Evolutionary conservation across 1,140 invertebrate genomes (phyloP), one percentile per base, ranked within the genome.

Genomic region (Drosophila kikkawai): DNA sequence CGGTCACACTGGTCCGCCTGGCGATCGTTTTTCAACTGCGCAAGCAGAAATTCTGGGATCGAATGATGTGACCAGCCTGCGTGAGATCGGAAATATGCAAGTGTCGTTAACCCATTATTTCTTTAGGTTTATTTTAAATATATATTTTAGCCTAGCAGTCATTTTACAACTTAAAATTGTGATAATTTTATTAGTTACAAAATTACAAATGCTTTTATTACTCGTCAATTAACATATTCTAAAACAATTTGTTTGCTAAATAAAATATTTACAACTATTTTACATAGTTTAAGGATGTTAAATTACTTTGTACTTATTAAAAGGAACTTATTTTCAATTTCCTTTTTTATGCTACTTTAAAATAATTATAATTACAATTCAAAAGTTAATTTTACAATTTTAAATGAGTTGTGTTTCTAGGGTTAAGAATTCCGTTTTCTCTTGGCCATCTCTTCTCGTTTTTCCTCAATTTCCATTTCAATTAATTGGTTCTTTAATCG

Each of bases 401-500:
- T 26, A 29, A 0, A 29, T 6, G 26, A 22, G 12, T 3, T 9
- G n/a, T 34, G n/a, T 12, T 29, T 15, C 36, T 59, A 22, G 26
- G 34, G 56, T 59, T 32, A 58, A 64, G 36, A 41, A n/a, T 19
- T 60, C 17, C 4, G n/a, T 4, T 8, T 59, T 37, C 12, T 41
- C 29, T 32, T 64, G 3, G 17, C 36, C 22, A 42, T n/a, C 19
- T 64, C 53, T 19, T 32, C 59, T 7, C 65, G 65, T n/a, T 32
- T 67, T 17, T 32, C 9, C 34, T 67, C 42, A n/a, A 67, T 47
- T 36, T 67, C 65, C 58, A 67, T n/a, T 26, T 67, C 65, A 29
- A 68, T n/a, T 26, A 68, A 39, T 22, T 68, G 58, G 9, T 68
- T 68, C 2, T 22, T 63, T 19, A 68, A 32, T 4, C 36, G 58